Conservation (phyloP, 2,113 vertebrate genomes). For the Petrocephalus zakoni region DNA sequence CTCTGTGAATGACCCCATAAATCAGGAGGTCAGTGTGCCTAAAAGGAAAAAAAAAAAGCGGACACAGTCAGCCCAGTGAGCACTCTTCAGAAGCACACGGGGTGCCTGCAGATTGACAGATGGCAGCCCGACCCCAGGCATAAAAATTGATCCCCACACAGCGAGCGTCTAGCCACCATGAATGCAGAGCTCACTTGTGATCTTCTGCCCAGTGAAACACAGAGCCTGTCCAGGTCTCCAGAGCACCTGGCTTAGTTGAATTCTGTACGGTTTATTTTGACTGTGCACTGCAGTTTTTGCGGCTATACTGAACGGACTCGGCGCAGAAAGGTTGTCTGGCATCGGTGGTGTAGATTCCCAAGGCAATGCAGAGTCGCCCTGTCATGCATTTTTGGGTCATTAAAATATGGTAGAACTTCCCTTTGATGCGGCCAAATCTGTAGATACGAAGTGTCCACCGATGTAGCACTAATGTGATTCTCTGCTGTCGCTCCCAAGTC, state of each 20-base stretch:
- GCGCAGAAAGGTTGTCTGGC: not conserved
- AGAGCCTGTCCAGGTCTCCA: not conserved
- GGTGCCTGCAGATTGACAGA: not conserved
- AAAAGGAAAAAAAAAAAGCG: not conserved
- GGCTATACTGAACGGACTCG: not conserved
- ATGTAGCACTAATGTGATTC: too few relatives aligned
- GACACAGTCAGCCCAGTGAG: not conserved
- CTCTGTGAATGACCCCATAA: conserved; percentile 3
- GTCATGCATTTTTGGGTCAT: not conserved
- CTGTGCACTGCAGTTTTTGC: not conserved
- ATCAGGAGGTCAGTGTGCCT: not conserved
- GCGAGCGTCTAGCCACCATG: not conserved
- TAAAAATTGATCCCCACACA: not conserved
- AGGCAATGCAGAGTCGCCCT: not conserved
- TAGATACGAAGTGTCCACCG: too few relatives aligned
- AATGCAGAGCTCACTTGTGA: not conserved
- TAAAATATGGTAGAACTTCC: conserved; percentile 11
- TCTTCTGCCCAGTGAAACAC: not conserved
- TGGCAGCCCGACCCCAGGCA: not conserved
- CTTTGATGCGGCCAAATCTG: not conserved
- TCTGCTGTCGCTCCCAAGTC: not conserved
- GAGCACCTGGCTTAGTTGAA: not conserved
- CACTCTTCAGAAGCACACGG: not conserved
- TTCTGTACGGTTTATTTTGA: not conserved
- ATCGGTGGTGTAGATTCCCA: not conserved